Evolutionary conservation across 1,140 invertebrate genomes (phyloP), one percentile per base, ranked within the genome.

Genomic region (Cyphomyrmex costatus): DNA sequence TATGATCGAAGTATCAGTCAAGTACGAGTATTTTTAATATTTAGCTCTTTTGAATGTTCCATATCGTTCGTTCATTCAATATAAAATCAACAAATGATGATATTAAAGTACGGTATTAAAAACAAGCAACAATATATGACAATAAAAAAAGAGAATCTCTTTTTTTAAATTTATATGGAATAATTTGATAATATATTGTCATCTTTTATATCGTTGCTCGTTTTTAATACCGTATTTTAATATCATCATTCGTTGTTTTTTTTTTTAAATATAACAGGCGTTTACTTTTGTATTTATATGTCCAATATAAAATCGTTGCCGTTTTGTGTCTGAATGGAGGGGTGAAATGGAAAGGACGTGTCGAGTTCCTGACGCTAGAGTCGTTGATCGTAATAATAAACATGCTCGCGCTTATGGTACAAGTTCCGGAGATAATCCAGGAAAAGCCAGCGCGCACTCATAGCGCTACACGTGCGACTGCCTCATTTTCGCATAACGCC

Each of bases 351-450:
- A 60, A 76, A 24, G 19, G 16, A 36, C 21, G 5, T 76, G n/a
- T 60, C 73, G 14, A 8, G 21, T 21, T 60, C 33, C 42, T 16
- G n/a, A 58, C 27, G 33, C 27, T 49, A 21, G 49, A 78, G 42
- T 78, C 76, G 19, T 19, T 63, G 19, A 5, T 42, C 30, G 71
- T 27, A 19, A 30, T 27, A 19, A 30, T 65, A 78, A 78, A 78
- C n/a, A 24, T 78, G 33, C 51, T n/a, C 19, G 71, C 27, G 71
- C 60, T 78, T 65, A 78, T 21, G 58, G 42, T 19, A 77, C 74
- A 49, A 78, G 14, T 78, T 78, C 42, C 60, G 19, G 24, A 49
- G 27, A 65, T 78, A 78, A 78, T 78, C 58, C 76, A 2, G 12
- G 33, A 65, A 49, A 63, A 63, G 27, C 42, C 42, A 14, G 8